These are phyloP conservation scores for Micromussa lordhowensis DNA, from an alignment of 92 coral and sea anemone genomes.

Conservation along the genomic window DNA sequence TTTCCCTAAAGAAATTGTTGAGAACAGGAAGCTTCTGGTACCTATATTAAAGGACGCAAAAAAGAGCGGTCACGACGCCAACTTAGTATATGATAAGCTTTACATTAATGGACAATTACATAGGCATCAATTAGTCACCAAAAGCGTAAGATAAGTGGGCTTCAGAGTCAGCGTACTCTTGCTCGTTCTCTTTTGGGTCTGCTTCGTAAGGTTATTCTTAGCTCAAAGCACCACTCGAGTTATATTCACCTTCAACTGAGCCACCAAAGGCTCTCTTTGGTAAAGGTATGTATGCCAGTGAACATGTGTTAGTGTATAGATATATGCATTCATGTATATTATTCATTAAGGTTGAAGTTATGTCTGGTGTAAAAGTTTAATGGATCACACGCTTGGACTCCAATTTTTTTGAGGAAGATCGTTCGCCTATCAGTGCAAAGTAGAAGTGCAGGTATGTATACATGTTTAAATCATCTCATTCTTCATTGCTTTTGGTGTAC, in stretches of 20 bases:
- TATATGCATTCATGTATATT: not conserved
- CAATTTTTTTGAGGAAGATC: too few species aligned
- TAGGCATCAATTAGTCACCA: not conserved
- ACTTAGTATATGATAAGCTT: slow-evolving; percentile 41
- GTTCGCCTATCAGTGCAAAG: not conserved
- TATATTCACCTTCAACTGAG: not conserved
- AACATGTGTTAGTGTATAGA: not conserved
- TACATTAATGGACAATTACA: slow-evolving; percentile 29
- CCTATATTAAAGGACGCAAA: slow-evolving; percentile 38
- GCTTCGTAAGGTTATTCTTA: not conserved
- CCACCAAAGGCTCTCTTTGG: not conserved
- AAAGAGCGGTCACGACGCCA: slow-evolving; percentile 18
- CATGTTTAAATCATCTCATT: not conserved
- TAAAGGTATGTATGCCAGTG: too few species aligned
- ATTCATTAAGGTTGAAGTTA: not conserved
- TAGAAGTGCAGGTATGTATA: not conserved
- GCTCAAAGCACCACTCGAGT: not conserved
- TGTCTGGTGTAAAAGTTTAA: not conserved
- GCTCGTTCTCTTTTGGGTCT: not conserved
- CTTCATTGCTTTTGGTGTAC: not conserved
- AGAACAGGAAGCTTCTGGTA: too few species aligned
- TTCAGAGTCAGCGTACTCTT: too few species aligned
- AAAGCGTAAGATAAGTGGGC: too few species aligned
- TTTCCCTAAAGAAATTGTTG: too few species aligned
- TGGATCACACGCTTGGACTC: not conserved